These are phyloP conservation scores for Cinclus cinclus DNA, from an alignment of 2,113 vertebrate genomes.

Conservation along the genomic window DNA sequence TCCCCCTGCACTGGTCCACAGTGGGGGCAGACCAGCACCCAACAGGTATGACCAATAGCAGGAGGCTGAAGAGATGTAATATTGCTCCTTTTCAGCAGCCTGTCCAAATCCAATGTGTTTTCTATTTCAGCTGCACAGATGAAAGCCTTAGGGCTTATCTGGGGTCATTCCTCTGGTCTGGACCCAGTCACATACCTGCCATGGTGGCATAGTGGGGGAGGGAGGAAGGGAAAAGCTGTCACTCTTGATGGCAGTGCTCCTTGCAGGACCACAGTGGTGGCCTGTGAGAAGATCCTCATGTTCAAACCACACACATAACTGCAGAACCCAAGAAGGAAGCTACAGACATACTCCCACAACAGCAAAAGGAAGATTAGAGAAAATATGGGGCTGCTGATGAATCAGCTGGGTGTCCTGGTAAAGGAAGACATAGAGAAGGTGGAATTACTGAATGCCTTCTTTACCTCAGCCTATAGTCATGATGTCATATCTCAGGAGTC, in stretches of 20 bases:
- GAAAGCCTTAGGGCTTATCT: background rate
- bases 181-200: rapidly evolving
- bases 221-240: background rate
- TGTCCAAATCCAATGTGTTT: background rate
- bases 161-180: background rate
- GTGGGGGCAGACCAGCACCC: background rate
- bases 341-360: background rate
- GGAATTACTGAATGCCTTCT: background rate
- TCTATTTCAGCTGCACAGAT: background rate
- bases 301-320: background rate
- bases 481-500: background rate
- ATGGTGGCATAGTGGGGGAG: background rate
- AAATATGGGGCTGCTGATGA: background rate
- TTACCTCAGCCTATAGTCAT: background rate
- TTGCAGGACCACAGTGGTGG: background rate
- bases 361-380: background rate
- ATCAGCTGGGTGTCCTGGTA: background rate
- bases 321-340: background rate
- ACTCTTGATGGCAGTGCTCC: background rate
- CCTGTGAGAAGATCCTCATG: background rate
- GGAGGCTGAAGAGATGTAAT: background rate
- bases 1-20: background rate
- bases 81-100: background rate
- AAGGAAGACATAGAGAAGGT: background rate
- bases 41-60: background rate